Conservation (phyloP, 2,888 invertebrate genomes). For the Tridacna crocea region DNA sequence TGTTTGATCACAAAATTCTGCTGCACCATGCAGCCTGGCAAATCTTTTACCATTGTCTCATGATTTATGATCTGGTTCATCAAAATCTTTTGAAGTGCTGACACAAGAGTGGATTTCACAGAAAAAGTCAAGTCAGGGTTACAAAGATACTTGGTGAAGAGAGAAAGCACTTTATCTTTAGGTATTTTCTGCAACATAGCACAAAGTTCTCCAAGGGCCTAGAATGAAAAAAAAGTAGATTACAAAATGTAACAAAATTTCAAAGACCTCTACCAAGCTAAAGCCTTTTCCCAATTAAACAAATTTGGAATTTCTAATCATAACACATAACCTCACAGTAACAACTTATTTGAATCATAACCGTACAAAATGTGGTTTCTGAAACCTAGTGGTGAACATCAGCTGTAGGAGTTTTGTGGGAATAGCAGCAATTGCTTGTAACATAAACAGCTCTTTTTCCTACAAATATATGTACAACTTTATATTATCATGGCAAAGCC, state of each 20-base stretch:
- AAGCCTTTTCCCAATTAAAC: no score
- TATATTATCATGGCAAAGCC: no score
- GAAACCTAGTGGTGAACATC: no score
- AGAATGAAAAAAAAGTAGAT: neutral
- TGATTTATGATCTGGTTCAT: constrained; percentile 35
- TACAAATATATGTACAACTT: no score
- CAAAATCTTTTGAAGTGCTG: constrained; percentile 57
- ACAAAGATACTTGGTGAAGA: constrained; percentile 58
- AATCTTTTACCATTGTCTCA: constrained; percentile 43
- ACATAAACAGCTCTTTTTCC: no score
- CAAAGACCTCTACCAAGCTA: no score
- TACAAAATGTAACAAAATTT: neutral
- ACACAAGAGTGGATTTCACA: constrained; percentile 54
- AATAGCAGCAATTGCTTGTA: no score
- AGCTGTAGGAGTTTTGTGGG: no score
- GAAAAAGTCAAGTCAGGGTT: constrained; percentile 32
- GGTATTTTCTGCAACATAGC: constrained; percentile 59
- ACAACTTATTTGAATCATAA: no score
- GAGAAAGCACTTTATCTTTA: constrained; percentile 58
- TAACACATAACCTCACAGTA: neutral
- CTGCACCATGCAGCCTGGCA: constrained; percentile 37
- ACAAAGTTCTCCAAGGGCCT: constrained; percentile 62
- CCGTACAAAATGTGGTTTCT: no score
- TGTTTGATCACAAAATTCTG: constrained; percentile 54
- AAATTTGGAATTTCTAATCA: neutral